Evolutionary conservation across 2,113 vertebrate species (phyloP).

Genomic region (Polyodon spathula): DNA sequence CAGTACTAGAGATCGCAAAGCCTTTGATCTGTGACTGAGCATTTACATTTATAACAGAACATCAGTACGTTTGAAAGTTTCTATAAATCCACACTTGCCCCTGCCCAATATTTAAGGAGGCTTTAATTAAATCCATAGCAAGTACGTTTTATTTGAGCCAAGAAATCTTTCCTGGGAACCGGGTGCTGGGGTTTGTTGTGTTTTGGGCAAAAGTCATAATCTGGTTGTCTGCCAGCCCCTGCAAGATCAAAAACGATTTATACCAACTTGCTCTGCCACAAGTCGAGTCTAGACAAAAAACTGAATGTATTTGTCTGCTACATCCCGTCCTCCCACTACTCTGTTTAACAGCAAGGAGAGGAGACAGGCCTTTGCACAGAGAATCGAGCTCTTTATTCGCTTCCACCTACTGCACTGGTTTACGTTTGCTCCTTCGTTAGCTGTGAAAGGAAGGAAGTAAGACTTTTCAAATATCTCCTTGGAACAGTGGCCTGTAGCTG

Average conservation of each 20-base stretch:
- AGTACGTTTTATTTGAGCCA: neutral
- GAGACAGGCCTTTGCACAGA: neutral
- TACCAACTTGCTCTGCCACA: neutral
- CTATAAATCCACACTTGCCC: neutral
- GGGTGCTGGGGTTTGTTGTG: neutral
- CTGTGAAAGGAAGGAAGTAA: no score
- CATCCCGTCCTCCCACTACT: neutral
- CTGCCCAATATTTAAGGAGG: neutral
- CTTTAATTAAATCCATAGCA: neutral
- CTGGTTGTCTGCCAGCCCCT: constrained; percentile 3
- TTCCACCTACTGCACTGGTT: neutral
- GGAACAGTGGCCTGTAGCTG: no score
- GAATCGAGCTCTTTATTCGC: neutral
- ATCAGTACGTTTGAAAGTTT: neutral
- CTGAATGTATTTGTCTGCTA: neutral
- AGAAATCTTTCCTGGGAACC: neutral
- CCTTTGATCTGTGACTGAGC: no score
- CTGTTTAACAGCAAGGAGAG: neutral
- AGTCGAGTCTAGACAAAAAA: neutral
- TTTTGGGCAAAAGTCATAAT: neutral
- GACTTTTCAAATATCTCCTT: no score
- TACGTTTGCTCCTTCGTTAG: no score
- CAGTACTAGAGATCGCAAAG: no score
- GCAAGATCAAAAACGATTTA: neutral
- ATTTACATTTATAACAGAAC: neutral